Evolutionary conservation across 2,888 invertebrate genomes (phyloP).

Genomic region (Nymphalis urticae): DNA sequence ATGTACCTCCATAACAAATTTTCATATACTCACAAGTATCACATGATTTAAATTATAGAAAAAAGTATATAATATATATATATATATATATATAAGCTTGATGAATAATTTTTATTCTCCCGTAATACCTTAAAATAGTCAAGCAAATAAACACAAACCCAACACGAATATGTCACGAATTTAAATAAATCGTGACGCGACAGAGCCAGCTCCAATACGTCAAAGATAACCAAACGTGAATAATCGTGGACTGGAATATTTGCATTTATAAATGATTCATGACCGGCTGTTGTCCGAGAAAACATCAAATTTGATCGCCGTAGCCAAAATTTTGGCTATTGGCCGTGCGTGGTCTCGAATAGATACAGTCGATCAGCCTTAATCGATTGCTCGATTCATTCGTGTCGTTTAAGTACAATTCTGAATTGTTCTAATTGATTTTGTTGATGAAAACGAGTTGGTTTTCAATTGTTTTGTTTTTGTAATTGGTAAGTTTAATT

Average conservation of each 20-base stretch:
- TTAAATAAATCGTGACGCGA: conserved; percentile 22
- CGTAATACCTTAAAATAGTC: background rate
- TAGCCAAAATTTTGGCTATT: conserved; percentile 12
- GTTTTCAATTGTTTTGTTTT: too few relatives aligned
- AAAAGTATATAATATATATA: too few relatives aligned
- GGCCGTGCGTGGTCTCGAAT: conserved; percentile 22
- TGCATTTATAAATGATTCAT: conserved; percentile 77
- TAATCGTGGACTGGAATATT: conserved; percentile 67
- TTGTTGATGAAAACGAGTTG: background rate
- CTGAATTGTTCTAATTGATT: conserved; percentile 11
- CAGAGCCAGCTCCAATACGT: conserved; percentile 21
- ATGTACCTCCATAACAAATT: too few relatives aligned
- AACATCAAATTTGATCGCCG: conserved; percentile 46
- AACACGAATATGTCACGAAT: conserved; percentile 15
- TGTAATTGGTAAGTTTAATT: too few relatives aligned
- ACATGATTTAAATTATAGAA: too few relatives aligned
- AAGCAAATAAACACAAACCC: conserved; percentile 12
- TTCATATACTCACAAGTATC: too few relatives aligned
- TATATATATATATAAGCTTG: too few relatives aligned
- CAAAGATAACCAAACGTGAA: conserved; percentile 62
- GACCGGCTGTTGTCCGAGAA: conserved; percentile 61
- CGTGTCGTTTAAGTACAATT: conserved; percentile 8
- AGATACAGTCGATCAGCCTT: conserved; percentile 22
- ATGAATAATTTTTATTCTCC: background rate
- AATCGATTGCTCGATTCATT: conserved; percentile 13